Percentiles rank a stretch among this genome's conserved stretches.
Conservation (phyloP, 37 sponge, comb jelly and placozoan species). For the Aplysina aerophoba region DNA sequence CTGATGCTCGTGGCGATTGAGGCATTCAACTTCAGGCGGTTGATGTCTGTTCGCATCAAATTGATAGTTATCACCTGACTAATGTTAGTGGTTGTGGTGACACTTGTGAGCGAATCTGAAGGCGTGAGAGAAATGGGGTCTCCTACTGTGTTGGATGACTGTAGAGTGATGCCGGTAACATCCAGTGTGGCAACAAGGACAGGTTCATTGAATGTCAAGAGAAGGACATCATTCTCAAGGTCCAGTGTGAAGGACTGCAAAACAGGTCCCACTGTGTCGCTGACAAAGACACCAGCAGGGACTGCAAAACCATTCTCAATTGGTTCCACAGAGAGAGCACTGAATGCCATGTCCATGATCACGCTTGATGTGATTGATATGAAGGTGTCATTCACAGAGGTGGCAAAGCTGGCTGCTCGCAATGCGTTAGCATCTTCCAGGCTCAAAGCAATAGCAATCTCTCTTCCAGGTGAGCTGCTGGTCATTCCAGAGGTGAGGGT, state of each 20-base stretch:
- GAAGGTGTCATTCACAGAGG: slow-evolving; percentile 53
- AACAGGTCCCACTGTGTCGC: slow-evolving; percentile 66
- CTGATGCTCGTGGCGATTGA: slow-evolving; percentile 31
- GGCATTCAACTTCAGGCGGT: slow-evolving; percentile 48
- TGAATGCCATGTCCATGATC: slow-evolving; percentile 76
- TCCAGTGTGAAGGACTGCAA: slow-evolving; percentile 61
- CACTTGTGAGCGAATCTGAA: slow-evolving; percentile 45
- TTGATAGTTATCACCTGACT: slow-evolving; percentile 6
- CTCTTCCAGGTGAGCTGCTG: slow-evolving; percentile 37
- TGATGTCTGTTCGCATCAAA: slow-evolving; percentile 50
- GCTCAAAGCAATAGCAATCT: slow-evolving; percentile 55
- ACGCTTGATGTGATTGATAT: slow-evolving; percentile 46
- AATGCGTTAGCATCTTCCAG: slow-evolving; percentile 58
- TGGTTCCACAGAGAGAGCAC: slow-evolving; percentile 51
- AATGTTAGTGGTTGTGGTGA: slow-evolving; percentile 1
- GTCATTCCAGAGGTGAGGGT: slow-evolving; percentile 62
- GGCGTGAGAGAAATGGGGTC: neutral
- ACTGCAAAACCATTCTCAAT: slow-evolving; percentile 53
- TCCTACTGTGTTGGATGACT: slow-evolving; percentile 29
- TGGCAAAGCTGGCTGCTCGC: slow-evolving; percentile 64
- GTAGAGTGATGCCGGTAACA: slow-evolving; percentile 44
- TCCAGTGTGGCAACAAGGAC: slow-evolving; percentile 59
- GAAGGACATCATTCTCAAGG: slow-evolving; percentile 56
- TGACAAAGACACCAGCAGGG: slow-evolving; percentile 29
- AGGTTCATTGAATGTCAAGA: slow-evolving; percentile 84